Base-by-base conservation (phyloP, 2,113 vertebrate genomes). In the Platichthys flesus region DNA sequence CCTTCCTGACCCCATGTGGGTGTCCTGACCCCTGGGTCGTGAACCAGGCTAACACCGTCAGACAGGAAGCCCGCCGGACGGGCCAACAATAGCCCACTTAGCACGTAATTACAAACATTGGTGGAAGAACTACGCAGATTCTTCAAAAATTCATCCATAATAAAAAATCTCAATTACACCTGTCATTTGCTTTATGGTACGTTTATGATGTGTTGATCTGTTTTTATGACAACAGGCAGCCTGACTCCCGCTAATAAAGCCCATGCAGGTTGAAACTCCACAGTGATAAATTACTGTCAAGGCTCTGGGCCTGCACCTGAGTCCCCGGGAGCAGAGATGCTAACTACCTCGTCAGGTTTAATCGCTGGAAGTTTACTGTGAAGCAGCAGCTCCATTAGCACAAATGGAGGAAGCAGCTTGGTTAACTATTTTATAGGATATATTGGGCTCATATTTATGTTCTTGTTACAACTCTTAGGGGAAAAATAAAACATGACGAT, bases 11-110 rank as follows among this genome's bases (percentile, higher is more conserved):
- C 28, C 61, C 10, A 26, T 28, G 37, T 57, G 69, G 57, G 59
- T 74, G 61, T 67, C 67, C 65, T 6, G 67, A 76, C 67, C 78
- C 24, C 2, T 28, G 45, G 69, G 67, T 73, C 54, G 37, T 68
- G 47, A 83, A 60, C 57, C 20, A 3, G 40, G 23, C 0, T 20
- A 40, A 4, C 6, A 47, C 45, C 26, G 56, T 47, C 57, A 67
- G 61, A 71, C 71, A 65, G 62, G 63, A 69, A 66, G 55, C 7
- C 56, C 42, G 42, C 47, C 4, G 14, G 51, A 55, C n/a, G 47
- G 59, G 21, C 2, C 10, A 5, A 45, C n/a, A 55, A 47, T 57
- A 54, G 51, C 47, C 73, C 16, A 13, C 21, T 54, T 61, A 47
- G 31, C 26, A 57, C 57, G 31, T 5, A 45, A 42, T 70, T 69